Evolutionary conservation across 64 coral and sea anemone species (phyloP).

Genomic region (Trachythela sp.): DNA sequence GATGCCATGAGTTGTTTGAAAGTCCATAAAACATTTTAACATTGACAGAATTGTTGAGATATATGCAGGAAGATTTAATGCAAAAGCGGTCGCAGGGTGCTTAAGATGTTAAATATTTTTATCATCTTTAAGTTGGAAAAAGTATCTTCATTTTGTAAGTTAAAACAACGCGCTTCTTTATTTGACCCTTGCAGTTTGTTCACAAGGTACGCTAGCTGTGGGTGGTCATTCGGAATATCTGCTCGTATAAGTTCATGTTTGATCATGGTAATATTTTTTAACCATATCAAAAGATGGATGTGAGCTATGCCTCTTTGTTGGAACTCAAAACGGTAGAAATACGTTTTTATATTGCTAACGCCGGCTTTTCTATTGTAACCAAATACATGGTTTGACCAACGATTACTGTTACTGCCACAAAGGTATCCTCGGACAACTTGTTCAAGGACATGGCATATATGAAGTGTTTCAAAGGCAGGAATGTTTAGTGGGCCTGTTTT

Average conservation of each 20-base stretch:
- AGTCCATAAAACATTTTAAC: slow-evolving; percentile 37
- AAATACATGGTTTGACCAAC: slow-evolving; percentile 40
- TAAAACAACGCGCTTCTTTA: neutral
- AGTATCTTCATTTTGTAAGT: neutral
- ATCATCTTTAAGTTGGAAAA: too few relatives aligned
- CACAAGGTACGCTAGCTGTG: neutral
- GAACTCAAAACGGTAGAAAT: slow-evolving; percentile 55
- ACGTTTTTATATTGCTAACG: neutral
- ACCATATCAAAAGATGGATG: slow-evolving; percentile 69
- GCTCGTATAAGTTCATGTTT: neutral
- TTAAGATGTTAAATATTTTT: neutral
- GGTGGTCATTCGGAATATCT: slow-evolving; percentile 28
- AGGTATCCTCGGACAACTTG: slow-evolving; percentile 45
- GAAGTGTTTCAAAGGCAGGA: neutral
- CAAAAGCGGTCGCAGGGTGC: neutral
- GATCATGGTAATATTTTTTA: neutral
- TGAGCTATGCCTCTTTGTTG: slow-evolving; percentile 49
- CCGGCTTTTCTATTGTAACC: too few relatives aligned
- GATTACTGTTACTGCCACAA: slow-evolving; percentile 25
- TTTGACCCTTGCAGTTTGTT: slow-evolving; percentile 24
- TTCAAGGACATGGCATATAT: too few relatives aligned
- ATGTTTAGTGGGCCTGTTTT: neutral
- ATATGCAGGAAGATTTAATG: slow-evolving; percentile 20
- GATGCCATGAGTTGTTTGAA: slow-evolving; percentile 26
- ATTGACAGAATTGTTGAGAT: neutral